Evolutionary conservation across 2,888 invertebrate genomes (phyloP).

Genomic region (Amphipyra tragopoginis): DNA sequence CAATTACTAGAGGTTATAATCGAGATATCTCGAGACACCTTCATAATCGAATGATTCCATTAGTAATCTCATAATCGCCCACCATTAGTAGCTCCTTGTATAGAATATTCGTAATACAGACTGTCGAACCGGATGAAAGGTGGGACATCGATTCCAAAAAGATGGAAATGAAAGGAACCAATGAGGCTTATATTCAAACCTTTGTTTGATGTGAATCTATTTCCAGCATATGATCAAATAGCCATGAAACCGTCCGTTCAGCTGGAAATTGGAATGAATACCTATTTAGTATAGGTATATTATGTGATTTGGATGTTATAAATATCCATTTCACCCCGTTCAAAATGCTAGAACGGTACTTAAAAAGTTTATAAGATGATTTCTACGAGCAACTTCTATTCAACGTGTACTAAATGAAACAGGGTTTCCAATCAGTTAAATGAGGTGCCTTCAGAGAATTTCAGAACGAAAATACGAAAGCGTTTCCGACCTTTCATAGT

Average conservation of each 20-base stretch:
- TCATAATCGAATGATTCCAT: no score
- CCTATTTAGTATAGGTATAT: no score
- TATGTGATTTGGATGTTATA: constrained; percentile 6
- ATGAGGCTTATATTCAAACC: constrained; percentile 25
- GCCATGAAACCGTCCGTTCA: constrained; percentile 29
- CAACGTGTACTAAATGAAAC: neutral
- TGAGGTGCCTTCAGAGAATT: constrained; percentile 2
- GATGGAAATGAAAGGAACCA: constrained; percentile 26
- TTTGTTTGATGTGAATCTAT: constrained; percentile 17
- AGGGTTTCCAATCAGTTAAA: constrained; percentile 14
- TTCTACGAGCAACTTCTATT: neutral
- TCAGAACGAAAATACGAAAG: constrained; percentile 4
- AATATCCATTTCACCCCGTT: constrained; percentile 3
- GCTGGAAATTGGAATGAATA: constrained; percentile 24
- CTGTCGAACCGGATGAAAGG: constrained; percentile 1
- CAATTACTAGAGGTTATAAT: no score
- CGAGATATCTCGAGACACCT: no score
- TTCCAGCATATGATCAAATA: constrained; percentile 28
- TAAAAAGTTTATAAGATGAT: neutral
- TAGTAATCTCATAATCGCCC: no score
- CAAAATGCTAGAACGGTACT: neutral
- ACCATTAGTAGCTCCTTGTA: no score
- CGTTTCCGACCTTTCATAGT: constrained; percentile 7
- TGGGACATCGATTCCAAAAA: constrained; percentile 10
- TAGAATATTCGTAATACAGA: neutral